Evolutionary conservation across 1,140 invertebrate species (phyloP), one percentile per base, ranked within the genome.

Genomic region (Diorhabda carinulata): DNA sequence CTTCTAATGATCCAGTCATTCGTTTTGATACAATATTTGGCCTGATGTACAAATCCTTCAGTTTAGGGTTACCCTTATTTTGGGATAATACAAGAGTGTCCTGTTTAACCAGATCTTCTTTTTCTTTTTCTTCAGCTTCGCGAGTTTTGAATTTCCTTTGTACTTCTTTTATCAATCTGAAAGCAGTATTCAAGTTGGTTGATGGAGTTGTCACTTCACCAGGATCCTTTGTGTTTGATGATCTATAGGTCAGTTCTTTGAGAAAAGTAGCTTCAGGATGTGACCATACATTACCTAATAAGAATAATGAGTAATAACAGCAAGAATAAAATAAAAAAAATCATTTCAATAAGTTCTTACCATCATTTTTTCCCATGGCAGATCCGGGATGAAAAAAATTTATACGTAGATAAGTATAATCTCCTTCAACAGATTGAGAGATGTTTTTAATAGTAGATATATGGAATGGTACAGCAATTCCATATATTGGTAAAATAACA

Each of bases 401-500:
- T 74, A 99, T 94, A 80, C 98, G 89, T 68, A 99, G 88, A 83
- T 99, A 99, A 0, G 97, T 99, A 80, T 98, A 99, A 82, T 99
- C 97, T 47, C 98, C 98, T 84, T 99, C 98, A 25, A 99, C 94
- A 2, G 95, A 97, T 79, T 98, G 95, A 42, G 95, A 97, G 78
- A 98, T 98, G 81, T 99, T 99, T 84, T 99, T 99, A 61, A 99
- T 96, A 3, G 95, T 99, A 0, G 96, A 97, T 81, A 99, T 99
- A 80, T 99, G 98, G 82, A 98, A 99, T 67, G 98, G 97, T 71
- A 97, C 94, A 5, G 96, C 92, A 58, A 96, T 86, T 64, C 97
- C 97, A 85, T 96, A 98, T 73, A 99, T 89, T 0, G 98, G 98
- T 69, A 99, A 82, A 69, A 99, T 98, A 8, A 99, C 91, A 7